Evolutionary conservation across 2,113 vertebrate species (phyloP).

Genomic region (Megaceryle torquata): DNA sequence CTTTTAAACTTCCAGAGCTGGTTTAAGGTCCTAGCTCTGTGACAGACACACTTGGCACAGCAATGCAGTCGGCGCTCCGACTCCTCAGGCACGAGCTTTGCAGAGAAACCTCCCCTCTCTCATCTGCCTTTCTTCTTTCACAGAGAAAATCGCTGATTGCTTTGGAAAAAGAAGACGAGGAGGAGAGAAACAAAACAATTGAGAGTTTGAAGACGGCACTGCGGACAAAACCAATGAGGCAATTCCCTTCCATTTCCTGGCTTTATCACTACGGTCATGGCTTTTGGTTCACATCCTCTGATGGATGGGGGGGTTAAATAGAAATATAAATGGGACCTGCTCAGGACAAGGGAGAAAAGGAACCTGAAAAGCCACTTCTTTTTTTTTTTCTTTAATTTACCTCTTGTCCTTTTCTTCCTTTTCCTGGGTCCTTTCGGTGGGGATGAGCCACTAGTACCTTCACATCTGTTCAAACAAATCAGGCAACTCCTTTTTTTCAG

Average conservation of each 20-base stretch:
- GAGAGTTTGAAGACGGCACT: conserved; percentile 97
- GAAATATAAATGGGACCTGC: neutral
- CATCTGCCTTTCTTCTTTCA: conserved; percentile 10
- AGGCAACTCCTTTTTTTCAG: neutral
- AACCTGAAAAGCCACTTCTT: neutral
- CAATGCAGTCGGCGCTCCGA: accelerated
- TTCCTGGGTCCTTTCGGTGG: neutral
- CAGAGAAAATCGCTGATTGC: conserved; percentile 94
- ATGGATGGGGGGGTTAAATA: neutral
- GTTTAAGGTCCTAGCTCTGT: neutral
- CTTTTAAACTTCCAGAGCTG: neutral
- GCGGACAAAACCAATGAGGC: conserved; percentile 98
- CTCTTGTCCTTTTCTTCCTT: neutral
- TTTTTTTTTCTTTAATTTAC: neutral
- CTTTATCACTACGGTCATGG: accelerated
- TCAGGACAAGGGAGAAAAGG: neutral
- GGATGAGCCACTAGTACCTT: neutral
- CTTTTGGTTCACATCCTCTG: neutral
- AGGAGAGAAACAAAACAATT: conserved; percentile 97
- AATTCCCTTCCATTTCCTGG: conserved; percentile 8
- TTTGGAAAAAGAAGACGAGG: conserved; percentile 94
- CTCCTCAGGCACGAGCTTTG: accelerated
- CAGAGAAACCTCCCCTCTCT: neutral
- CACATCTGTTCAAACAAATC: neutral
- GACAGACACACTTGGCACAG: accelerated